Conservation (phyloP, 2,797 vertebrate genomes). For the Pseudocheirus occidentalis region DNA sequence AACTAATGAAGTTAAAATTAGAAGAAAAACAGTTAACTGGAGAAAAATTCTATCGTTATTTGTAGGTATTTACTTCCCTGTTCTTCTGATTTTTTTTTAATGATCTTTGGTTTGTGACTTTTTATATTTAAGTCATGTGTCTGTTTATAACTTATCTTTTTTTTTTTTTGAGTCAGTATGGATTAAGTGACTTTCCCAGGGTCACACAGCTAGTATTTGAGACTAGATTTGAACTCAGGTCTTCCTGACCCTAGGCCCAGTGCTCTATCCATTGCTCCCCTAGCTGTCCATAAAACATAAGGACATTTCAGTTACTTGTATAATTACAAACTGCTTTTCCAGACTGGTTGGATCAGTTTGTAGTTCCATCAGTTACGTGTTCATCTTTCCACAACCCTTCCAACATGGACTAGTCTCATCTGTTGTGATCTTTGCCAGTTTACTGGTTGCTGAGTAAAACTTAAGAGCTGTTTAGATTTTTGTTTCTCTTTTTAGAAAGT, state of each 20-base stretch:
- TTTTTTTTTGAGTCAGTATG: background rate
- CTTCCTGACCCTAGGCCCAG: background rate
- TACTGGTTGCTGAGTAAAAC: background rate
- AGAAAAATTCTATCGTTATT: background rate
- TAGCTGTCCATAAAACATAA: background rate
- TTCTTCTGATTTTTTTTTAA: background rate
- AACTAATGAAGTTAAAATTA: background rate
- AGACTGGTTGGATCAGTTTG: background rate
- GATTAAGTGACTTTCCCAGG: background rate
- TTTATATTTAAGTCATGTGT: background rate
- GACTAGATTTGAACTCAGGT: too few relatives aligned
- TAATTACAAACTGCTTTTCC: background rate
- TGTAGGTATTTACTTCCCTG: background rate
- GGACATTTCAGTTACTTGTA: background rate
- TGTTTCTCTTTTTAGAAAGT: background rate
- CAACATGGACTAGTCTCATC: background rate
- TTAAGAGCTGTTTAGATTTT: background rate
- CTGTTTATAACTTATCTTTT: background rate
- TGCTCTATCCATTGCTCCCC: background rate
- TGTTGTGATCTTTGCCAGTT: background rate
- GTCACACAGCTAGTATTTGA: too few relatives aligned
- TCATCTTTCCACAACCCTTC: background rate
- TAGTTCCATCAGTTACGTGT: background rate
- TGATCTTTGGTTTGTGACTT: background rate
- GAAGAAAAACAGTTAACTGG: background rate